Evolutionary conservation across 1,140 invertebrate species (phyloP).

Genomic region (Drosophila burlai): DNA sequence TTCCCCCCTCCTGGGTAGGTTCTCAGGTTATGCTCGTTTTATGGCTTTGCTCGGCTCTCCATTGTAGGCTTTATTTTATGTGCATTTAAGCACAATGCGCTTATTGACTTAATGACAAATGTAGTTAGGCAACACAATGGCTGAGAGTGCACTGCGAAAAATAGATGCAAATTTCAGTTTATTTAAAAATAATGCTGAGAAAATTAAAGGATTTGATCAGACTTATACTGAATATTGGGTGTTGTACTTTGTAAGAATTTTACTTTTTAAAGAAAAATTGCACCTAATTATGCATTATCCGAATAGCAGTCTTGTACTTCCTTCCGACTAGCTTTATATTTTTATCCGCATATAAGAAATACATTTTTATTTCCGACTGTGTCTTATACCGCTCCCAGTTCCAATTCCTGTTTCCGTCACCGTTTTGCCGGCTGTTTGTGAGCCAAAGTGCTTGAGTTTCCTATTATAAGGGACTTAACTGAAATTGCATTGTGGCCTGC

Average conservation of each 20-base stretch:
- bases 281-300: too few species aligned
- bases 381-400: conserved; percentile 1
- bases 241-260: too few species aligned
- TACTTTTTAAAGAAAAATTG: too few species aligned
- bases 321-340: too few species aligned
- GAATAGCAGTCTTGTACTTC: neutral
- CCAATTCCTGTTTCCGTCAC: conserved; percentile 15
- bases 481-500: conserved; percentile 60
- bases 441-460: conserved; percentile 53
- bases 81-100: conserved; percentile 81
- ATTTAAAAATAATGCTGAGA: too few species aligned
- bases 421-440: conserved; percentile 36
- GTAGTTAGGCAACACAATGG: conserved; percentile 65
- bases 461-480: conserved; percentile 60
- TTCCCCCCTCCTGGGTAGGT: conserved; percentile 9
- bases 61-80: conserved; percentile 79
- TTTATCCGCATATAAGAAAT: neutral
- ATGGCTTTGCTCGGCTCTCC: conserved; percentile 47
- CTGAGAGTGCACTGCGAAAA: conserved; percentile 32
- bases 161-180: neutral
- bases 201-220: neutral
- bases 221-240: too few species aligned
- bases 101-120: conserved; percentile 84
- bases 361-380: conserved; percentile 8
- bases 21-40: conserved; percentile 38